phyloP scores from a whole-genome alignment of 2,113 vertebrate species.

The Columba livia region DNA sequence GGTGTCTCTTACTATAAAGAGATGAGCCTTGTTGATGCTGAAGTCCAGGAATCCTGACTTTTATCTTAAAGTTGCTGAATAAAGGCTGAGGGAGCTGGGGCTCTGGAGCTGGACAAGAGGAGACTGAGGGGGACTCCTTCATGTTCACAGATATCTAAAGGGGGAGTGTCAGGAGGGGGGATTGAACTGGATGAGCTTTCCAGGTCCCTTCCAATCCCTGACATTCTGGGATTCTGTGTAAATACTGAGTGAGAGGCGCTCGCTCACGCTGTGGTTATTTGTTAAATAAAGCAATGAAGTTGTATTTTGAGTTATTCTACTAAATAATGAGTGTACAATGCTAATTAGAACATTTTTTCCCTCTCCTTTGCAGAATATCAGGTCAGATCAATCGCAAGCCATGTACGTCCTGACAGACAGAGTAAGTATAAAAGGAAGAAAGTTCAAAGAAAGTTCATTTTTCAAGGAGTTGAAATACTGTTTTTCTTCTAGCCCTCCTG shows the following conservation, averaged over 20 bases:
- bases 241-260: neutral
- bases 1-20: neutral
- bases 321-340: fast-evolving
- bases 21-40: neutral
- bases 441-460: neutral
- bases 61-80: neutral
- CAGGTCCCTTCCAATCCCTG: no score
- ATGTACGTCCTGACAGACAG: slow-evolving; percentile 96
- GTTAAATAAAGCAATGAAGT: neutral
- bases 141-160: no score
- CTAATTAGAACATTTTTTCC: neutral
- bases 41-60: neutral
- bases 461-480: neutral
- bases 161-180: no score
- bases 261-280: neutral
- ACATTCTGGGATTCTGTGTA: no score
- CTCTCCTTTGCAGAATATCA: slow-evolving; percentile 88
- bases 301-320: neutral
- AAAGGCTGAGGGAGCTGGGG: neutral
- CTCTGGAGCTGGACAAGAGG: no score
- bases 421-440: slow-evolving; percentile 79
- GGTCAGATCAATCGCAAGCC: slow-evolving; percentile 94
- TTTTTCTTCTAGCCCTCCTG: slow-evolving; percentile 84
- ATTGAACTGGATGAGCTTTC: no score
- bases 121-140: no score